Percentiles rank a stretch among this genome's conserved stretches.
phyloP scores from a whole-genome alignment of 2,888 invertebrate genomes.

The Drosophila rubida region DNA sequence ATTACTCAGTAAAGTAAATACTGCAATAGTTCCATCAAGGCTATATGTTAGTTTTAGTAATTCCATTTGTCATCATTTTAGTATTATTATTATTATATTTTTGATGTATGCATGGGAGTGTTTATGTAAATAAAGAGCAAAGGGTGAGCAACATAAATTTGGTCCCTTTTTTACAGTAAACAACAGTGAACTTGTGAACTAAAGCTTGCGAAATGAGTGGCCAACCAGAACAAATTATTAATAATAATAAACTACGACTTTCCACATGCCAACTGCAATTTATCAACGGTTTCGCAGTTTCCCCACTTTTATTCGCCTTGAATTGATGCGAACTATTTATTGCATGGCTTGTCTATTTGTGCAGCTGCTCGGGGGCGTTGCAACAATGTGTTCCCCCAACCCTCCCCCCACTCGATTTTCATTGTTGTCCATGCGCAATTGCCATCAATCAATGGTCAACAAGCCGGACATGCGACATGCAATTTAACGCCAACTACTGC shows the following conservation, averaged over 20 bases:
- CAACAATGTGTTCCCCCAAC: too few species aligned
- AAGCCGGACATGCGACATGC: conserved; percentile 60
- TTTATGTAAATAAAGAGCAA: neutral
- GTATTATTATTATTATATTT: conserved; percentile 16
- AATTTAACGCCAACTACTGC: conserved; percentile 65
- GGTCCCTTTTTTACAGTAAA: conserved; percentile 61
- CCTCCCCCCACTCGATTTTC: conserved; percentile 38
- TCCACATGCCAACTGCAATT: conserved; percentile 1
- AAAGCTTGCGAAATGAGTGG: conserved; percentile 8
- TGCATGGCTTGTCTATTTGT: conserved; percentile 22
- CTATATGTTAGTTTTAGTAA: conserved; percentile 57
- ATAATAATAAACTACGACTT: conserved; percentile 1
- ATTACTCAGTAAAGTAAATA: conserved; percentile 49
- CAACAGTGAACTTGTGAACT: conserved; percentile 2
- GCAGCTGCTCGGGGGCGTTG: conserved; percentile 12
- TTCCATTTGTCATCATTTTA: neutral
- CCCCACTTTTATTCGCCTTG: conserved; percentile 28
- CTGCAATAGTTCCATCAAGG: conserved; percentile 59
- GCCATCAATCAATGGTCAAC: conserved; percentile 74
- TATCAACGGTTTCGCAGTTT: conserved; percentile 19
- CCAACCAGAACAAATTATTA: conserved; percentile 5
- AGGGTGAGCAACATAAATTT: conserved; percentile 61
- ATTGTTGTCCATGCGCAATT: conserved; percentile 37
- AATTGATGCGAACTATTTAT: conserved; percentile 37
- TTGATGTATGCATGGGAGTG: neutral